A percentile compares a stretch with the other conserved stretches of the same genome.
Conservation (phyloP, 2,797 vertebrate genomes). For the Sebastolobus altivelis region DNA sequence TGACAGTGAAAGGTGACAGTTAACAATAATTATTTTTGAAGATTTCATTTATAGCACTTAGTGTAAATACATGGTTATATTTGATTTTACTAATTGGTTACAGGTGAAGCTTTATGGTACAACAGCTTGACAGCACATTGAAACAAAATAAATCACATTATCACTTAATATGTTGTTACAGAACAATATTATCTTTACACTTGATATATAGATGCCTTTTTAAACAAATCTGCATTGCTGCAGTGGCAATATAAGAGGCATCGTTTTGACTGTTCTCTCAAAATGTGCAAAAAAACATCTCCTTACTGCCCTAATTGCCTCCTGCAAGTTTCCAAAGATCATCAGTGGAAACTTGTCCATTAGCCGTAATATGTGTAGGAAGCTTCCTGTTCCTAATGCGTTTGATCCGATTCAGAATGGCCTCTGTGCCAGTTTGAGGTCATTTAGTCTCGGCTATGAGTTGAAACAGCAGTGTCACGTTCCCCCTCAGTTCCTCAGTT, state of each 20-base stretch:
- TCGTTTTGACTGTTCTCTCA: constrained; percentile 10
- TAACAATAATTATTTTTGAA: background rate
- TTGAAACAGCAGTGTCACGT: constrained; percentile 14
- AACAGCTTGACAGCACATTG: constrained; percentile 46
- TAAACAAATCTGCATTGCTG: constrained; percentile 7
- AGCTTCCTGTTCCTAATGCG: constrained; percentile 31
- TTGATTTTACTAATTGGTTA: constrained; percentile 14
- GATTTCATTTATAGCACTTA: constrained; percentile 34
- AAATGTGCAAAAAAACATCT: constrained; percentile 11
- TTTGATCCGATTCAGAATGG: background rate
- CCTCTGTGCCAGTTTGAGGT: constrained; percentile 15
- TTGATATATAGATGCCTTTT: constrained; percentile 16
- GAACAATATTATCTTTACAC: constrained; percentile 40
- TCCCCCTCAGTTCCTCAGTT: constrained; percentile 1
- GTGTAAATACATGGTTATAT: constrained; percentile 36
- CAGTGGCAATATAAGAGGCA: constrained; percentile 7
- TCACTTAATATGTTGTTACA: constrained; percentile 35
- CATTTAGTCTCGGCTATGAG: constrained; percentile 18
- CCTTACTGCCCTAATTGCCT: background rate
- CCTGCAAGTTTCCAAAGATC: constrained; percentile 7
- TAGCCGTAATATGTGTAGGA: constrained; percentile 24
- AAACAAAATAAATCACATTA: constrained; percentile 44
- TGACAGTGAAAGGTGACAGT: background rate
- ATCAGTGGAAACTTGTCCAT: constrained; percentile 23
- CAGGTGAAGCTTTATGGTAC: constrained; percentile 32